Percentiles rank a stretch among this genome's conserved stretches.
Conservation (phyloP, 2,797 vertebrate species). For the Vireo griseus region DNA sequence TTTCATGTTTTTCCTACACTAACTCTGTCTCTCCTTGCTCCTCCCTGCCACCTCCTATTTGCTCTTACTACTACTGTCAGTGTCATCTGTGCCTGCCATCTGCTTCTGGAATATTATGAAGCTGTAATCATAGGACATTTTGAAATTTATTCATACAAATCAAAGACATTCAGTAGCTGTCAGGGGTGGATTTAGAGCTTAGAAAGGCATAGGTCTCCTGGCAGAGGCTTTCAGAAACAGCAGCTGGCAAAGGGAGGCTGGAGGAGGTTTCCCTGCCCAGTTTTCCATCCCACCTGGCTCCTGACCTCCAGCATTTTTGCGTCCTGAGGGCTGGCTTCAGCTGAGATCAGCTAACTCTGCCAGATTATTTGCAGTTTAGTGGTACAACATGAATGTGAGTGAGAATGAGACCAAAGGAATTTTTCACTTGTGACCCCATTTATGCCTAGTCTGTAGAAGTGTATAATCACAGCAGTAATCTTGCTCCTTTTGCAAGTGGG, state of each 20-base stretch:
- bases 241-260: neutral
- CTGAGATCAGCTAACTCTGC: neutral
- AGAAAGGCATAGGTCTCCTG: neutral
- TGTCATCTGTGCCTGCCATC: constrained; percentile 75
- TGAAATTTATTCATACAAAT: constrained; percentile 63
- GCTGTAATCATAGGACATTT: constrained; percentile 64
- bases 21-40: neutral
- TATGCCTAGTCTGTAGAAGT: neutral
- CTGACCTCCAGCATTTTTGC: neutral
- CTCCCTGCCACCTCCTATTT: constrained; percentile 57
- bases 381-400: neutral
- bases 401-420: neutral
- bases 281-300: neutral
- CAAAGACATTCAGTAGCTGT: constrained; percentile 33
- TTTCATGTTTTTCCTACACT: neutral
- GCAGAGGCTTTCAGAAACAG: neutral
- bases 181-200: neutral
- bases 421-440: neutral
- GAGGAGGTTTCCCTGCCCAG: neutral
- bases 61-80: constrained; percentile 33
- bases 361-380: neutral
- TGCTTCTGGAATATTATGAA: constrained; percentile 68
- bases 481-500: neutral
- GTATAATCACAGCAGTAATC: neutral
- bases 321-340: neutral